Evolutionary conservation across 2,113 vertebrate genomes (phyloP), one percentile per base, ranked within the genome.

Genomic region (Apistogramma diplotaenia): DNA sequence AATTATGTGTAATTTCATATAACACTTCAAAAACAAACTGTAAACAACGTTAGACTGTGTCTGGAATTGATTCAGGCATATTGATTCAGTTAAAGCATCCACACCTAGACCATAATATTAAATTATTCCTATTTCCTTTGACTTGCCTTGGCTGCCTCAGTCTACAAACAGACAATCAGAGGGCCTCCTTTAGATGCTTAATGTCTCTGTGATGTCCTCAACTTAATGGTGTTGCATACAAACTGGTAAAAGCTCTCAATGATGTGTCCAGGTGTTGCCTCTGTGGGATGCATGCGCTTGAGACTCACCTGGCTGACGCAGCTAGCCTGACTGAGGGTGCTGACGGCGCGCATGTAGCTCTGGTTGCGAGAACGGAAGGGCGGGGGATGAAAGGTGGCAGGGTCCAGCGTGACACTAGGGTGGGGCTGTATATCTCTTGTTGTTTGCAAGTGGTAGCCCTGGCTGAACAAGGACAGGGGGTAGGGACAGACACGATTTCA

Each of bases 291-390:
- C 35, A 18, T 86, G 56, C 62, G 74, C 79, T 85, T 40, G 25
- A 78, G 76, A 95, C 95, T 96, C 94, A 99, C 98, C 98, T 99
- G 98, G 96, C 98, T 99, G 93, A 99, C 94, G 89, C 98, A 99
- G 98, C 98, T 99, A 95, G 98, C 98, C 95, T 99, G 98, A 94
- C 98, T 99, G 94, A 99, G 96, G 62, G 97, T 99, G 97, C 98
- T 99, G 94, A 99, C 97, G 12, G 98, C 98, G 55, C 98, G 95
- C 98, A 99, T 99, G 96, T 99, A 99, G 96, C 98, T 99, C 96
- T 99, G 98, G 96, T 99, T 99, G 90, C 98, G 96, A 86, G 98
- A 99, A 85, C 98, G 98, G 93, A 98, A 99, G 89, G 98, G 99
- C 49, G 98, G 98, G 87, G 98, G 97, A 94, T 97, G 97, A 95